Base-by-base conservation (phyloP, 1,140 invertebrate species). In the Drosophila quadrilineata region DNA sequence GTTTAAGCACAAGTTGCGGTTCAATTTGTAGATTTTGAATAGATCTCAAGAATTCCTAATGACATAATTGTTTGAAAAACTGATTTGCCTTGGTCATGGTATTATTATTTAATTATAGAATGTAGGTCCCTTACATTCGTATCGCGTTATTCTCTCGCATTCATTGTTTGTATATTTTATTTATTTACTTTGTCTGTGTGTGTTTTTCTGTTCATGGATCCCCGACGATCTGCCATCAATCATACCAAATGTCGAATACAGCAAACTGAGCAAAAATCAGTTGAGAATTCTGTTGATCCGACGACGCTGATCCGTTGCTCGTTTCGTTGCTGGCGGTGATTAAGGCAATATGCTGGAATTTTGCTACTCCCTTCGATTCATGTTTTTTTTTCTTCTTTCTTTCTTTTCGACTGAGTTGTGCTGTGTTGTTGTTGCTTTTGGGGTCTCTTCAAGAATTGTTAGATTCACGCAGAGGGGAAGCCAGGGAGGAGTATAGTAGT, bases 381-480 rank as follows among this genome's bases (percentile, higher is more conserved):
- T n/a, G n/a, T 46, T 48, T 41, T 74, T 64, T 77, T 77, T 56
- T 28, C 6, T 28, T 28, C 6, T 28, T 45, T 10, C 28, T 28
- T 1, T 45, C n/a, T n/a, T n/a, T n/a, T n/a, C n/a, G n/a, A n/a
- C n/a, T n/a, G n/a, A n/a, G n/a, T n/a, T n/a, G n/a, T n/a, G n/a
- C n/a, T n/a, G n/a, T 28, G 10, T 14, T 28, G 1, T 28, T 28
- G 22, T 28, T 45, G 28, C 69, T 64, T 77, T 82, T 59, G 56
- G 68, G 58, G 45, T 57, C 65, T n/a, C n/a, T 75, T 65, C 49
- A 75, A 82, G 77, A 82, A 82, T 76, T 64, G 72, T 70, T 84
- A 66, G 77, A 82, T 70, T 65, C 50, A 59, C 26, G 26, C 41
- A 48, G 56, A 10, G 48, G 1, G 14, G 24, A 22, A 26, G 33